A percentile compares a stretch with the other conserved stretches of the same genome.
Evolutionary conservation across 2,888 invertebrate genomes (phyloP).

Genomic region (Tillus elongatus): DNA sequence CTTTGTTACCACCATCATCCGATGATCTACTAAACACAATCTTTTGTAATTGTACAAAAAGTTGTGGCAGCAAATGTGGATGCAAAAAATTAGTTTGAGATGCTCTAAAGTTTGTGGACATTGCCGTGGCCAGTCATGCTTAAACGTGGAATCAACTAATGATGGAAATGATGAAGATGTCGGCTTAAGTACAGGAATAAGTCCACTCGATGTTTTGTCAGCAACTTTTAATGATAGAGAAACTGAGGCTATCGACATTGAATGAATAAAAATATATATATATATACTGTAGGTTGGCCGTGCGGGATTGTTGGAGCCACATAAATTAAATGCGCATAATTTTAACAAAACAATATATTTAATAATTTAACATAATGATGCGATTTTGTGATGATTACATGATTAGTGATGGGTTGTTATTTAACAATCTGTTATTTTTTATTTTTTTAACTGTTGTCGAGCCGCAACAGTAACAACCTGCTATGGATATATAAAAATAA

Average conservation of each 20-base stretch:
- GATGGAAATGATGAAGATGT: slow-evolving; percentile 11
- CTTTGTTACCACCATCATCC: slow-evolving; percentile 11
- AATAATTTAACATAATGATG: no score
- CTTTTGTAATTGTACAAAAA: slow-evolving; percentile 14
- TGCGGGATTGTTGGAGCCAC: no score
- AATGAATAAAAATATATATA: slow-evolving; percentile 10
- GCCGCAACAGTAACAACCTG: no score
- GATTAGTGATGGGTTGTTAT: no score
- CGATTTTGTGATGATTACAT: no score
- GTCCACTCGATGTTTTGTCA: slow-evolving; percentile 10
- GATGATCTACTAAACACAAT: slow-evolving; percentile 13
- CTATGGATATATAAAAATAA: no score
- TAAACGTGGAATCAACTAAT: slow-evolving; percentile 9
- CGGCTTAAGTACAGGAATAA: slow-evolving; percentile 9
- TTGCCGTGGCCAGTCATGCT: slow-evolving; percentile 10
- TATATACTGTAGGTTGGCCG: no score
- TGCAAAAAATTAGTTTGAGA: slow-evolving; percentile 12
- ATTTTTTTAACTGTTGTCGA: no score
- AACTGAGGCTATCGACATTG: slow-evolving; percentile 14
- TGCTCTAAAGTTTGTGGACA: slow-evolving; percentile 13
- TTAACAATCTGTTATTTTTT: no score
- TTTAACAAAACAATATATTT: no score
- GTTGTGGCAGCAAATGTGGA: slow-evolving; percentile 13
- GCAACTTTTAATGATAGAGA: slow-evolving; percentile 9
- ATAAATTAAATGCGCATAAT: no score